Base-by-base conservation (phyloP, 1,140 invertebrate genomes). In the Asobara japonica region DNA sequence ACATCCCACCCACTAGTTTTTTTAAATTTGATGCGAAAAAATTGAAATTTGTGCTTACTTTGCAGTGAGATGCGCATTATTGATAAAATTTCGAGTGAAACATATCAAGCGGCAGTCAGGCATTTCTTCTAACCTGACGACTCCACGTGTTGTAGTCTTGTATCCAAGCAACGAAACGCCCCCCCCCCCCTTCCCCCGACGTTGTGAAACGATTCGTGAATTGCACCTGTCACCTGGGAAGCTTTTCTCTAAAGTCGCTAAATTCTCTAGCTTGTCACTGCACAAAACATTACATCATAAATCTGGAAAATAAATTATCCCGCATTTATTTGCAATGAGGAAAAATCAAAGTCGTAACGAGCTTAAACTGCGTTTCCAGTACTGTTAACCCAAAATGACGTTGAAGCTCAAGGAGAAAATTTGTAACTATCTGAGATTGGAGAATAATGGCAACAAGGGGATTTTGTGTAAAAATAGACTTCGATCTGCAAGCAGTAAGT, bases 401-500 rank as follows among this genome's bases (percentile, higher is more conserved):
- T 62, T 68, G 11, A 67, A 29, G 41, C 13, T 38, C 20, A 41
- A 41, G 22, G 38, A 31, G 48, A 51, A 36, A 67, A 62, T 68
- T 65, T 16, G 11, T 65, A 22, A 51, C 30, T 18, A 36, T 65
- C 27, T 61, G 18, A n/a, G 36, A 31, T 41, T 71, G 41, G 30
- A 41, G 29, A 68, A 60, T 75, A 64, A 87, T 87, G 86, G 72
- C 81, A 74, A 80, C 81, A 75, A 81, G 78, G 77, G 85, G 85
- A 65, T 88, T 87, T 75, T 81, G 74, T 48, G 81, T 88, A n/a
- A 86, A 82, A 69, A 76, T 87, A 68, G 81, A 82, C 29, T 65
- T 88, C n/a, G 81, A 88, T 65, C 64, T 88, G 62, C 84, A 87
- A 69, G 85, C 86, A 41, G 86, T 87, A 78, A 78, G 81, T 81